Conservation (phyloP, 2,113 vertebrate genomes). For the Microcebus murinus region DNA sequence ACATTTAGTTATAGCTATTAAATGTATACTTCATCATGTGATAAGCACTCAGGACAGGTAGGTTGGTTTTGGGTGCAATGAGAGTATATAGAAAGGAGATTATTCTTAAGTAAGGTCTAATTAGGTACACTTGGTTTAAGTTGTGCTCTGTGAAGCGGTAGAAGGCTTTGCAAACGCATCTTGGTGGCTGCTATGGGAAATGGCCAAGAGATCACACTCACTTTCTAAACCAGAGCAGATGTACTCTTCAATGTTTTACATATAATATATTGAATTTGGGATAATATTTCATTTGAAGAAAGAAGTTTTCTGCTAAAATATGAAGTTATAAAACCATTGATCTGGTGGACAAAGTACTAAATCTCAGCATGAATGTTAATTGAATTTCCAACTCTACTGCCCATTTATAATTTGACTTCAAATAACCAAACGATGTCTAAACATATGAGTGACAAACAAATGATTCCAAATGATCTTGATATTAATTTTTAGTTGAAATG, state of each 20-base stretch:
- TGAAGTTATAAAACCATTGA: constrained; percentile 51
- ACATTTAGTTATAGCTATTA: not conserved
- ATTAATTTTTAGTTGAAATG: constrained; percentile 46
- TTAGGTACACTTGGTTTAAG: not conserved
- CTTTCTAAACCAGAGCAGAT: constrained; percentile 52
- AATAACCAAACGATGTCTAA: constrained; percentile 59
- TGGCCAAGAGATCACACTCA: constrained; percentile 29
- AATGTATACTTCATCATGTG: not conserved
- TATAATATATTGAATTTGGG: not conserved
- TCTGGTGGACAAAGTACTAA: constrained; percentile 47
- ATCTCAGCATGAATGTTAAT: constrained; percentile 63
- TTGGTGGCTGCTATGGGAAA: not conserved
- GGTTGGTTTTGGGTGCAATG: not conserved
- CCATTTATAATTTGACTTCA: constrained; percentile 64
- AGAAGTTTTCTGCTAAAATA: constrained; percentile 45
- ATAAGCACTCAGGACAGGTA: not conserved
- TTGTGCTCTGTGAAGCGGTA: not conserved
- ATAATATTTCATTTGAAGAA: constrained; percentile 53
- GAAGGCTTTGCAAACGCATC: not conserved
- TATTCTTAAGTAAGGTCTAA: not conserved
- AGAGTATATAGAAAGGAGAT: not conserved
- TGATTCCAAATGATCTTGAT: constrained; percentile 53
- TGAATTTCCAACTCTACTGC: constrained; percentile 47
- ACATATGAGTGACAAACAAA: constrained; percentile 54
- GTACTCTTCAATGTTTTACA: constrained; percentile 23